Conservation (phyloP, 2,888 invertebrate species). For the Pseudolycoriella hygida region DNA sequence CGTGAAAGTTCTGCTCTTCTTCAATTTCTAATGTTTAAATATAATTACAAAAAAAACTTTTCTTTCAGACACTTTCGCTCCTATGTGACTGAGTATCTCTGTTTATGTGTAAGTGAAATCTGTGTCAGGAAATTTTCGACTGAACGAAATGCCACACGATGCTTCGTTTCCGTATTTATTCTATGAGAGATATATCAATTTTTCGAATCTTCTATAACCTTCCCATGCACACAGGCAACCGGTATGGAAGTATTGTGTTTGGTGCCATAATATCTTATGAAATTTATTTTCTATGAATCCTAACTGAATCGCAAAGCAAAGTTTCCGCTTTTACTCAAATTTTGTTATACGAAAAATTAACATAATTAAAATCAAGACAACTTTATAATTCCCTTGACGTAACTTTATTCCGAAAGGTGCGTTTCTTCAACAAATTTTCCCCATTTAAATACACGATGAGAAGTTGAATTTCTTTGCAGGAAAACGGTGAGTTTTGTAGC, state of each 20-base stretch:
- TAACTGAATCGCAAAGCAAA: neutral
- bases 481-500: too few species aligned
- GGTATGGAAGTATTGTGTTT: too few species aligned
- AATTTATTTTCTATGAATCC: too few species aligned
- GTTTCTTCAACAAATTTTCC: neutral
- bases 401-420: conserved; percentile 3
- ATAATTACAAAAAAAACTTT: neutral
- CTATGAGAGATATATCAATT: too few species aligned
- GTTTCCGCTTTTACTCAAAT: conserved; percentile 1
- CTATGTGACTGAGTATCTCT: neutral
- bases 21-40: conserved; percentile 2
- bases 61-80: conserved; percentile 1
- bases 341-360: conserved; percentile 2
- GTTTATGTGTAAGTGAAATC: neutral
- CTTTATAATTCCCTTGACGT: conserved; percentile 3
- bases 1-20: neutral
- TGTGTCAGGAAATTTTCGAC: neutral
- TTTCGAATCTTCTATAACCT: too few species aligned
- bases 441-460: too few species aligned
- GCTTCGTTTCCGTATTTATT: too few species aligned
- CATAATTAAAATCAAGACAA: conserved; percentile 4
- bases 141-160: neutral
- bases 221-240: too few species aligned
- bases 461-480: too few species aligned
- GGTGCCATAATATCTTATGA: too few species aligned